Percentiles rank a stretch among this genome's conserved stretches.
Conservation (phyloP, 2,797 vertebrate species). For the Syndactyla subalaris region DNA sequence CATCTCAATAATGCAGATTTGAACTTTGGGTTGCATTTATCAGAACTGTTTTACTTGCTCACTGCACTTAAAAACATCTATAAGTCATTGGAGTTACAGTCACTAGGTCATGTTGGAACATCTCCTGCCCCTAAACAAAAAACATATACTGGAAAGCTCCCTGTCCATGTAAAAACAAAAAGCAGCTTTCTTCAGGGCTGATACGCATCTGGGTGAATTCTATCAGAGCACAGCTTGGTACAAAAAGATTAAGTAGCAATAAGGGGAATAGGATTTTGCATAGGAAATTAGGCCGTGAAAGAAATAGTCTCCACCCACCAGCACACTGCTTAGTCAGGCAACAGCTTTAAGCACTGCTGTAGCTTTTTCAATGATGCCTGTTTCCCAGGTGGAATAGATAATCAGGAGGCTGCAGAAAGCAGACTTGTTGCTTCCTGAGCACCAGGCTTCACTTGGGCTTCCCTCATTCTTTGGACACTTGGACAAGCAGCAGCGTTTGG, state of each 20-base stretch:
- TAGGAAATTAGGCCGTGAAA: neutral
- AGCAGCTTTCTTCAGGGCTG: neutral
- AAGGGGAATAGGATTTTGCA: neutral
- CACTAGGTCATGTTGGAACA: neutral
- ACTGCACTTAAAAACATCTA: neutral
- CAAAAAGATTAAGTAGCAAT: neutral
- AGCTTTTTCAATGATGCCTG: neutral
- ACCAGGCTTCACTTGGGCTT: accelerated
- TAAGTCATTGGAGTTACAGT: neutral
- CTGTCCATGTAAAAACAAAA: neutral
- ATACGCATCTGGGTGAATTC: neutral
- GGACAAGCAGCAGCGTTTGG: neutral
- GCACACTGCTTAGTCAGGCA: neutral
- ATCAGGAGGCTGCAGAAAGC: neutral
- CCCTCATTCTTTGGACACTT: accelerated
- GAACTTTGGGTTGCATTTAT: neutral
- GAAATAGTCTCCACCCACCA: neutral
- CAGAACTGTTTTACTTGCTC: neutral
- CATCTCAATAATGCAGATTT: neutral
- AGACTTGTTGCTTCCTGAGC: neutral
- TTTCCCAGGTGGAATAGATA: neutral
- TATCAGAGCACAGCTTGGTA: neutral
- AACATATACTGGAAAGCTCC: neutral
- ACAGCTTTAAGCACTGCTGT: neutral
- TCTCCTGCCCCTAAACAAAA: neutral